Base-by-base conservation (phyloP, 2,888 invertebrate genomes). In the Ophion slaviceki region DNA sequence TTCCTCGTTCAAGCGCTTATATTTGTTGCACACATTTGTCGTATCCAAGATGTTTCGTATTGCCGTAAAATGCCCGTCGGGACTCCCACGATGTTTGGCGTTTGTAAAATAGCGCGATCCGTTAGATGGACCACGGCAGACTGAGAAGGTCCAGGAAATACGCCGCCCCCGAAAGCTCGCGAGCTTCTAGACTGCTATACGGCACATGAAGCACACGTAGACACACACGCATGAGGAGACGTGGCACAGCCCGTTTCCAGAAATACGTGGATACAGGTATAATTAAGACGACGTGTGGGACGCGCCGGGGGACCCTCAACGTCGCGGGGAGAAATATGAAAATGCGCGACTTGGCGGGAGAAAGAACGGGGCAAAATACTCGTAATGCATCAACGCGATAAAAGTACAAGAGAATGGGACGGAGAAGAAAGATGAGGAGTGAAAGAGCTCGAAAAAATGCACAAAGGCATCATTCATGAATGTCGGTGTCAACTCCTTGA, bases 211-310 rank as follows among this genome's bases (percentile, higher is more conserved):
- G 66, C 62, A 80, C 89, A 87, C 89, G 87, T 87, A 82, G 84
- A 87, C 85, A 85, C 86, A 85, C 71, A 84, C 86, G 88, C 89
- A 89, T 89, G 80, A 70, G 59, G 67, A 81, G 75, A 62, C 91
- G 89, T 89, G 89, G 88, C 89, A 87, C 88, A 89, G 90, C 91
- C 91, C 92, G 92, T 92, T 94, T 94, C 94, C 94, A 93, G 94
- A 94, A 94, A 94, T 93, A 93, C 92, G 93, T 92, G 92, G 93
- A 92, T 92, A 92, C 90, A 91, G 89, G 89, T 92, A 89, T 93
- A 93, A 93, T 93, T 93, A 93, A 93, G 93, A 92, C 90, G 89
- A 88, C 90, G 89, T 87, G 89, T 89, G 89, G 88, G 88, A 89
- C 89, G 74, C 62, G 62, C 79, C 61, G 62, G 76, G 75, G 36